Evolutionary conservation across 2,797 vertebrate genomes (phyloP).

Genomic region (Trichosurus vulpecula): DNA sequence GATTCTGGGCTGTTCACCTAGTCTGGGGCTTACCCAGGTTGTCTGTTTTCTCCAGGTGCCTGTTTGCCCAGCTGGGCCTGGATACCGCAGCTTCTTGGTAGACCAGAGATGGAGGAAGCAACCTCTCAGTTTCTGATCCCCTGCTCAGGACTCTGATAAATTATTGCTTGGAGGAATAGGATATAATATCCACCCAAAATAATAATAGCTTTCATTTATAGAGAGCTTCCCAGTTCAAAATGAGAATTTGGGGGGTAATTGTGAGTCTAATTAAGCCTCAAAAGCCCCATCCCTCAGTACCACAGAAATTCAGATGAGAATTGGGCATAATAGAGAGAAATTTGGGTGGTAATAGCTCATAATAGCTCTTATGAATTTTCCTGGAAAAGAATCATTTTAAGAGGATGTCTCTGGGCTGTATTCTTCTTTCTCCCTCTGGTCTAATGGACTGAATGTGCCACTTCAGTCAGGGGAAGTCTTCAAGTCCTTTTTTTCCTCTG

Average conservation of each 20-base stretch:
- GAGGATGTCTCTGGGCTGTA: background rate
- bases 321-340: background rate
- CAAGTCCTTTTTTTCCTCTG: background rate
- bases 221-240: rapidly evolving
- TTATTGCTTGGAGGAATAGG: background rate
- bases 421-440: background rate
- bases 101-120: background rate
- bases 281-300: background rate
- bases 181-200: background rate
- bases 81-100: background rate
- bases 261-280: background rate
- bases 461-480: background rate
- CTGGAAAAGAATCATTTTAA: background rate
- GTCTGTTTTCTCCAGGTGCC: background rate
- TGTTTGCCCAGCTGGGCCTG: background rate
- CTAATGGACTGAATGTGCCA: background rate
- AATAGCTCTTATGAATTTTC: background rate
- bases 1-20: background rate
- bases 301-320: background rate
- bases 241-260: slow-evolving; percentile 3
- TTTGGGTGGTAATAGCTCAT: background rate
- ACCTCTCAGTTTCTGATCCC: background rate
- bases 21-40: background rate
- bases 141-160: background rate
- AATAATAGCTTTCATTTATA: background rate